Percentiles rank a stretch among this genome's conserved stretches.
These are phyloP conservation scores for Congeria kusceri DNA, from an alignment of 2,888 invertebrate genomes.

Conservation along the genomic window DNA sequence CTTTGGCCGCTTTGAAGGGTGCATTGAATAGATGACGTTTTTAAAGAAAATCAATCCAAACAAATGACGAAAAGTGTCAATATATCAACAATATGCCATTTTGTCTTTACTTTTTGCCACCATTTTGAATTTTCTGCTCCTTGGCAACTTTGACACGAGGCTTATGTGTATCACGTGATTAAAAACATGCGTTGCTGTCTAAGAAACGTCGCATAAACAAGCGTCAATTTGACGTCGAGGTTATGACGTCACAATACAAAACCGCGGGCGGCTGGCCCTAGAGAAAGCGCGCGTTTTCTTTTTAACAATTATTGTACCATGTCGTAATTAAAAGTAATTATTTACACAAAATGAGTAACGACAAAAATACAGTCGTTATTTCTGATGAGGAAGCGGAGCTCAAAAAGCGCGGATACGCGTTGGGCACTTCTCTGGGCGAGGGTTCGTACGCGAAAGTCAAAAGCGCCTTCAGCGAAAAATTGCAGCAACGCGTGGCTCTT, in stretches of 20 bases:
- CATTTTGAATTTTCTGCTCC: constrained; percentile 45
- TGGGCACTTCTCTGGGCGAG: constrained; percentile 85
- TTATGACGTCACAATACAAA: constrained; percentile 37
- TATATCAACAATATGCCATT: too few relatives aligned
- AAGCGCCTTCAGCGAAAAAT: constrained; percentile 87
- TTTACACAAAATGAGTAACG: constrained; percentile 35
- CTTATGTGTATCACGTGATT: constrained; percentile 38
- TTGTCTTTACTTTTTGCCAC: too few relatives aligned
- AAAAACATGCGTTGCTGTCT: constrained; percentile 39
- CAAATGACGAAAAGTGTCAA: too few relatives aligned
- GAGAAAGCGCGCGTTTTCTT: neutral
- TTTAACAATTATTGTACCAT: neutral
- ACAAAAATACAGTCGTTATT: constrained; percentile 55
- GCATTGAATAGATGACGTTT: too few relatives aligned
- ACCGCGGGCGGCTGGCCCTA: neutral
- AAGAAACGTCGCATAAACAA: constrained; percentile 35
- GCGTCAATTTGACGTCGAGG: constrained; percentile 7
- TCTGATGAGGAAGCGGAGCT: constrained; percentile 82
- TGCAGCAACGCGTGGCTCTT: constrained; percentile 75
- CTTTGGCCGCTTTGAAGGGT: too few relatives aligned
- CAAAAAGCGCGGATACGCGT: constrained; percentile 86
- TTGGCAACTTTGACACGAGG: constrained; percentile 33
- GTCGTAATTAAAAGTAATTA: constrained; percentile 4
- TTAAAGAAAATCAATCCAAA: too few relatives aligned
- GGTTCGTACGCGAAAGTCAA: constrained; percentile 88